Evolutionary conservation across 2,888 invertebrate species (phyloP).

Genomic region (Ceratothoa steindachneri): DNA sequence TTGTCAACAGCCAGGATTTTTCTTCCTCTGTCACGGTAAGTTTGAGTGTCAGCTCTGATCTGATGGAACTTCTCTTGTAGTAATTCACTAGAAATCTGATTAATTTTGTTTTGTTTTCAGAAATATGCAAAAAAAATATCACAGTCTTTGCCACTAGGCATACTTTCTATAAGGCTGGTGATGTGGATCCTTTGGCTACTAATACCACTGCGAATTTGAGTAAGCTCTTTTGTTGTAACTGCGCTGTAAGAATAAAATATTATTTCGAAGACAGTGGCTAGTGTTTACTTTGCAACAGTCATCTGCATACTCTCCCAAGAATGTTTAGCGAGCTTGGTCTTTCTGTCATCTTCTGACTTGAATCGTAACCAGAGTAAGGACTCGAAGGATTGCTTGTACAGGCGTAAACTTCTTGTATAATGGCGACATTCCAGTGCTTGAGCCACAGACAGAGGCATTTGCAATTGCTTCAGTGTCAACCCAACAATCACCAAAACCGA

Average conservation of each 20-base stretch:
- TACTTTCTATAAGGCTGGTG: not conserved
- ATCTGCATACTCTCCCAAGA: constrained; percentile 15
- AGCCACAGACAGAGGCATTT: constrained; percentile 11
- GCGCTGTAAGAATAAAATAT: not conserved
- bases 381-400: constrained; percentile 14
- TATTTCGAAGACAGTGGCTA: not conserved
- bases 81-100: not conserved
- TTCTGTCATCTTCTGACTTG: too few species aligned
- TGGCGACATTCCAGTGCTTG: constrained; percentile 13
- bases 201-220: not conserved
- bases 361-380: not conserved
- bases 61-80: not conserved
- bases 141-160: not conserved
- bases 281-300: not conserved
- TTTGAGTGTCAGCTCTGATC: not conserved
- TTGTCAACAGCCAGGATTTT: not conserved
- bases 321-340: constrained; percentile 5
- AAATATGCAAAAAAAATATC: not conserved
- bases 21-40: not conserved
- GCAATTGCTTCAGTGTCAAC: constrained; percentile 19
- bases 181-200: not conserved
- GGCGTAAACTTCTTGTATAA: constrained; percentile 1
- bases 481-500: constrained; percentile 17
- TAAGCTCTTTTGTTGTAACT: not conserved
- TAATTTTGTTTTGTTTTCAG: not conserved